These are phyloP conservation scores for Coilia nasus DNA, from an alignment of 2,797 vertebrate species.

Conservation along the genomic window DNA sequence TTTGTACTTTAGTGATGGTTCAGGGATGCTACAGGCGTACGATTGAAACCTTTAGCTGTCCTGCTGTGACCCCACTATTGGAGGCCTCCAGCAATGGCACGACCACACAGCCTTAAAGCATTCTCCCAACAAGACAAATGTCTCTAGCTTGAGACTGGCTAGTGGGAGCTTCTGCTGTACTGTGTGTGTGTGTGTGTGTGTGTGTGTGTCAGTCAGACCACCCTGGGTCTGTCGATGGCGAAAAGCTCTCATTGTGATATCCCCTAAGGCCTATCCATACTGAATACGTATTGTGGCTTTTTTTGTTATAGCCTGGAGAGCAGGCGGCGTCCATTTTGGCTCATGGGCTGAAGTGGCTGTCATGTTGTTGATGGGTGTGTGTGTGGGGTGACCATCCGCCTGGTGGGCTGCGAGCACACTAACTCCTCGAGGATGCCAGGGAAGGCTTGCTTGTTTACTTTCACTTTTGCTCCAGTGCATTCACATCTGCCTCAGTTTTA, in stretches of 20 bases:
- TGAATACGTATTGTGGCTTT: neutral
- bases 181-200: neutral
- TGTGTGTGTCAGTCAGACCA: neutral
- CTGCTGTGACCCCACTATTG: neutral
- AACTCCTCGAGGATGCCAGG: neutral
- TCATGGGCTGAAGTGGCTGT: neutral
- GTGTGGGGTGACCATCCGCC: neutral
- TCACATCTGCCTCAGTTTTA: slow-evolving; percentile 37
- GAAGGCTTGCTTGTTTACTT: slow-evolving; percentile 27
- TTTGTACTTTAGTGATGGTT: neutral
- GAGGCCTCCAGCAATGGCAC: neutral
- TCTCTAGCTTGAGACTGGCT: neutral
- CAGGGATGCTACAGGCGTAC: neutral
- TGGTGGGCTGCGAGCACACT: neutral
- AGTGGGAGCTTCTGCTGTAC: neutral
- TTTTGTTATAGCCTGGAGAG: neutral
- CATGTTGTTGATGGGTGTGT: neutral
- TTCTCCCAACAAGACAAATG: neutral
- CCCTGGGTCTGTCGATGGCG: neutral
- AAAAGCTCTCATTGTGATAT: neutral
- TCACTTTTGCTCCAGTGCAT: neutral
- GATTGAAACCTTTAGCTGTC: neutral
- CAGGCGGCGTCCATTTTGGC: slow-evolving; percentile 1
- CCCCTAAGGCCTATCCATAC: neutral
- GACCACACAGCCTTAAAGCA: neutral